A percentile compares a stretch with the other conserved stretches of the same genome.
Conservation (phyloP, 2,888 invertebrate species). For the Onthophagus sagittarius region DNA sequence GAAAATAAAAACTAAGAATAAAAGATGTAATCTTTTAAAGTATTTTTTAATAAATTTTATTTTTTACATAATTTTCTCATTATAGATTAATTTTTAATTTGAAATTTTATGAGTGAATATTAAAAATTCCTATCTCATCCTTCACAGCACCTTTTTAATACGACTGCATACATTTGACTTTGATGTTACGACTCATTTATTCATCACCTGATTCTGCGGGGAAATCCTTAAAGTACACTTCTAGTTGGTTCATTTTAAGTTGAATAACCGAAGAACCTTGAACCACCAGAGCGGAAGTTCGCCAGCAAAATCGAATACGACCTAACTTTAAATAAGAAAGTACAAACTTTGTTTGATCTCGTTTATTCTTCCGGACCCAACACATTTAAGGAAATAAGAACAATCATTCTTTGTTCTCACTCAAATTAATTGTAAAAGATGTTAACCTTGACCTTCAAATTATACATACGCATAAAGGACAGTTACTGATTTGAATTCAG, state of each 20-base stretch:
- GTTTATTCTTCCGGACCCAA: background rate
- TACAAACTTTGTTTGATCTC: background rate
- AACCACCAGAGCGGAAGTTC: background rate
- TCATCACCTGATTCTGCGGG: background rate
- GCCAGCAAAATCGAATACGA: background rate
- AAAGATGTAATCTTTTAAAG: background rate
- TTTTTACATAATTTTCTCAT: background rate
- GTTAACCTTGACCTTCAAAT: background rate
- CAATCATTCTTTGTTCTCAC: background rate
- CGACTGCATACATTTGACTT: background rate
- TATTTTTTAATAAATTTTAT: constrained; percentile 4
- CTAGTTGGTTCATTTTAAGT: background rate
- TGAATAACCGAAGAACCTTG: background rate
- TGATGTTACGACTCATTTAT: background rate
- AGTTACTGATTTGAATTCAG: background rate
- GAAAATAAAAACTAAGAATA: background rate
- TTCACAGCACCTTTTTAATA: too few relatives aligned
- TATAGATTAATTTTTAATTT: background rate
- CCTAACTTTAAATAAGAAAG: background rate
- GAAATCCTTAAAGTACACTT: background rate
- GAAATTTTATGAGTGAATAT: too few relatives aligned
- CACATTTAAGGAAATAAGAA: background rate
- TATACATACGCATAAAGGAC: background rate
- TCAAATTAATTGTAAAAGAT: background rate
- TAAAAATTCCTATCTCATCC: too few relatives aligned